These are phyloP conservation scores for Scleropages formosus DNA, from an alignment of 2,797 vertebrate genomes.

Conservation along the genomic window DNA sequence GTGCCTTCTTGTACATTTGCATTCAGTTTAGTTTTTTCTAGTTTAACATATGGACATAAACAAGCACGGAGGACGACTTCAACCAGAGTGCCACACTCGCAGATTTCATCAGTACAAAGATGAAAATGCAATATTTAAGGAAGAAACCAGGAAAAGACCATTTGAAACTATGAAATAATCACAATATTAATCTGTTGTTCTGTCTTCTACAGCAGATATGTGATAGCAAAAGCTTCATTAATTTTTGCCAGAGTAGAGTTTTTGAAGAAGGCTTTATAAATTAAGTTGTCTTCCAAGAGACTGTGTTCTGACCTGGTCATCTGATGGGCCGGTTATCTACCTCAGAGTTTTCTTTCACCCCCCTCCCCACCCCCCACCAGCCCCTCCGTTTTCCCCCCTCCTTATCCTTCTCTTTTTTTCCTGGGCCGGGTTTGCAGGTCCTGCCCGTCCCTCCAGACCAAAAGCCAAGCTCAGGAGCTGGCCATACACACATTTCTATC, in stretches of 20 bases:
- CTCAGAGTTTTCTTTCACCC: constrained; percentile 80
- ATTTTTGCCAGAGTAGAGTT: constrained; percentile 74
- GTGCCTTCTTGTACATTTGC: constrained; percentile 90
- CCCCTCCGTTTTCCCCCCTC: no score
- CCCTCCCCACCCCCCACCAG: no score
- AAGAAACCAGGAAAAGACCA: constrained; percentile 59
- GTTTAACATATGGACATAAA: constrained; percentile 80
- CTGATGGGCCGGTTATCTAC: constrained; percentile 96
- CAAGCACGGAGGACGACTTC: constrained; percentile 74
- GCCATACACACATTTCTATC: constrained; percentile 75
- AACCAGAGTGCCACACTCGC: constrained; percentile 85
- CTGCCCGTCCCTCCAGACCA: constrained; percentile 97
- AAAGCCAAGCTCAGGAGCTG: constrained; percentile 96
- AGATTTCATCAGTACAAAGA: constrained; percentile 79
- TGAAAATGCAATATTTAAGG: constrained; percentile 78
- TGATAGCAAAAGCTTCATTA: constrained; percentile 54
- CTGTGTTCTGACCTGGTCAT: constrained; percentile 92
- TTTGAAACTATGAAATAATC: constrained; percentile 81
- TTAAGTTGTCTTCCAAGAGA: constrained; percentile 87
- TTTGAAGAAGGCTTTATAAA: constrained; percentile 73
- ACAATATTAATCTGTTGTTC: constrained; percentile 56
- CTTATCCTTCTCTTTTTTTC: constrained; percentile 85
- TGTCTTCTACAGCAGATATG: constrained; percentile 4
- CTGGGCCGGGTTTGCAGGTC: constrained; percentile 92
- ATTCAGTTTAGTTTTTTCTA: constrained; percentile 78